phyloP scores from a whole-genome alignment of 2,888 invertebrate genomes.

The Dryadula phaetusa region DNA sequence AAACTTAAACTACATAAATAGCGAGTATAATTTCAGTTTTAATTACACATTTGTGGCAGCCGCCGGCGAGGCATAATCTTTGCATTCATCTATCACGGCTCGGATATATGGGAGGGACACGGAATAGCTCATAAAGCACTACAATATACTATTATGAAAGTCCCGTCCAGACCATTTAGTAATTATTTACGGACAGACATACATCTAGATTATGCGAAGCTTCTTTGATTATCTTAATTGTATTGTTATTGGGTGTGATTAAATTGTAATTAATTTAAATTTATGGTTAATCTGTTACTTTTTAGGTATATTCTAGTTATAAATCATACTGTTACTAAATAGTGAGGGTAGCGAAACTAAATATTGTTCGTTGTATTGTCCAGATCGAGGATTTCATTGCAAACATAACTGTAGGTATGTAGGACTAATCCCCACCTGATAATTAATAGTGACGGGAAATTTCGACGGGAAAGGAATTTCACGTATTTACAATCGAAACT shows the following conservation, averaged over 20 bases:
- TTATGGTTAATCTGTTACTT: background rate
- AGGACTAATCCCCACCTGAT: too few relatives aligned
- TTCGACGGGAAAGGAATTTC: too few relatives aligned
- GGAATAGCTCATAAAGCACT: constrained; percentile 20
- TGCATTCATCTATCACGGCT: constrained; percentile 21
- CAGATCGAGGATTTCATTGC: too few relatives aligned
- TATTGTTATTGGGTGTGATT: background rate
- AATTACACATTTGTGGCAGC: constrained; percentile 18
- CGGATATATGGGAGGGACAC: constrained; percentile 21
- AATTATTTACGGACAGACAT: constrained; percentile 9
- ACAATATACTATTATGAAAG: constrained; percentile 15
- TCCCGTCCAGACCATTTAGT: constrained; percentile 19
- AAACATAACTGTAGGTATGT: too few relatives aligned
- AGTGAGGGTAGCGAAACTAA: too few relatives aligned
- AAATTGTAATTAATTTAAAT: background rate
- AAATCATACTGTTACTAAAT: too few relatives aligned
- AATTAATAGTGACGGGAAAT: too few relatives aligned
- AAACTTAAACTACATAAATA: constrained; percentile 6
- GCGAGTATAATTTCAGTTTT: constrained; percentile 19
- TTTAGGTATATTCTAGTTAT: too few relatives aligned
- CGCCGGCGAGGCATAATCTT: constrained; percentile 19
- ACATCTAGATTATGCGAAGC: background rate
- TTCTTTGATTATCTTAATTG: constrained; percentile 4
- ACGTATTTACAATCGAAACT: too few relatives aligned
- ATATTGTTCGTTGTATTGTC: too few relatives aligned